Conservation (phyloP, 2,113 vertebrate genomes). For the Sinocyclocheilus rhinocerous region DNA sequence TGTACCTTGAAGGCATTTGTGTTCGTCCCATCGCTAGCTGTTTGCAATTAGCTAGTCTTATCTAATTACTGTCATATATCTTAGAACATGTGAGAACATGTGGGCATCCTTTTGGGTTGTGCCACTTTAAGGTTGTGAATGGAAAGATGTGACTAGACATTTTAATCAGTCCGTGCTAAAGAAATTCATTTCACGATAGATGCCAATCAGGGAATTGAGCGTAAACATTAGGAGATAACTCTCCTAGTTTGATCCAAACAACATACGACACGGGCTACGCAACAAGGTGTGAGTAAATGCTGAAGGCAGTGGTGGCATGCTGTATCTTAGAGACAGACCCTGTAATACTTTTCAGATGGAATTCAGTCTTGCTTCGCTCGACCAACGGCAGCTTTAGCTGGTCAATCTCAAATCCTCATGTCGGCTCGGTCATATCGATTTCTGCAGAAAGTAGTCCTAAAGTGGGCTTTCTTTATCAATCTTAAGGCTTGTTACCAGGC, state of each 20-base stretch:
- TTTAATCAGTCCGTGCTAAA: not conserved
- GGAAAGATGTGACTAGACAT: constrained; percentile 4
- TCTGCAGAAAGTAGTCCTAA: constrained; percentile 77
- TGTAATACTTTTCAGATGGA: constrained; percentile 70
- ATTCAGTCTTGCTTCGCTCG: constrained; percentile 61
- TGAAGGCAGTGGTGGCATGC: not conserved
- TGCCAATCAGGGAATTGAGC: not conserved
- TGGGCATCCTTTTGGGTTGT: not conserved
- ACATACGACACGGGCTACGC: not conserved
- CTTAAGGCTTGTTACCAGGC: constrained; percentile 79
- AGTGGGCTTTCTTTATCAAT: constrained; percentile 84
- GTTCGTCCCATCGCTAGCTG: not conserved
- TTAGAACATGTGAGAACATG: not conserved
- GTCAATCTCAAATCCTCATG: constrained; percentile 83
- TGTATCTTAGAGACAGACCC: constrained; percentile 37
- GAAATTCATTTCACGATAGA: not conserved
- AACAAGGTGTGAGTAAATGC: constrained; percentile 1
- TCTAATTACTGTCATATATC: not conserved
- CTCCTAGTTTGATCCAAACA: constrained; percentile 3
- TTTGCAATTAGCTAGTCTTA: not conserved
- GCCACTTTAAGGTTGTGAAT: not conserved
- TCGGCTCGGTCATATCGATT: constrained; percentile 86
- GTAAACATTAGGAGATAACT: constrained; percentile 8
- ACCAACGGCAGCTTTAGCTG: constrained; percentile 75
- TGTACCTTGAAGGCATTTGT: constrained; percentile 9